A percentile compares a stretch with the other conserved stretches of the same genome.
Evolutionary conservation across 2,888 invertebrate species (phyloP).

Genomic region (Temnothorax rugatulus): DNA sequence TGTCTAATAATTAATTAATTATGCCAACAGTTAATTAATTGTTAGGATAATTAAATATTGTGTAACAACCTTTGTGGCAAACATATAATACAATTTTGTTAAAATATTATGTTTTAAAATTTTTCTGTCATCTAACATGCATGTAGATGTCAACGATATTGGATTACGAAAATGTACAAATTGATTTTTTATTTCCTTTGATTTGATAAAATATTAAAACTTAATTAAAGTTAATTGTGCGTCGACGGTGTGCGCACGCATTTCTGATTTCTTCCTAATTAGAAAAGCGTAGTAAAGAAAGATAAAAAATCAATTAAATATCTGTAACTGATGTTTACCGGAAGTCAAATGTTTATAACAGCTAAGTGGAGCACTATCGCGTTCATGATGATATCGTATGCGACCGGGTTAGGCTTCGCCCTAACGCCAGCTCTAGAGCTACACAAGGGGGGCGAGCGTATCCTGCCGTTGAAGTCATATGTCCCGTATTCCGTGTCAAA

Average conservation of each 20-base stretch:
- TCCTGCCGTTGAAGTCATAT: constrained; percentile 43
- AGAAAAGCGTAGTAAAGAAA: neutral
- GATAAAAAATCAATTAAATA: neutral
- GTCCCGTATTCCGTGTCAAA: constrained; percentile 44
- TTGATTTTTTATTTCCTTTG: no score
- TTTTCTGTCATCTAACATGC: no score
- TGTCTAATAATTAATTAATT: no score
- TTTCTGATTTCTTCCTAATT: neutral
- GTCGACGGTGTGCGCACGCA: neutral
- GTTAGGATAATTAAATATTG: no score
- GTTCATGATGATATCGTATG: constrained; percentile 51
- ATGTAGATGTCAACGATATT: no score
- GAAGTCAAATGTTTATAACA: neutral
- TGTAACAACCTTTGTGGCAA: no score
- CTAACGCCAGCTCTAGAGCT: constrained; percentile 17
- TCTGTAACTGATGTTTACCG: neutral
- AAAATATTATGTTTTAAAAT: no score
- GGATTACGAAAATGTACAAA: no score
- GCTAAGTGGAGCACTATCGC: constrained; percentile 52
- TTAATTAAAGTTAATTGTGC: neutral
- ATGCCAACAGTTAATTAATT: no score
- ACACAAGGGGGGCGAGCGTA: neutral
- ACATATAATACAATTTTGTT: no score
- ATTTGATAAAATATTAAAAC: neutral
- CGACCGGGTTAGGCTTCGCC: constrained; percentile 19